Evolutionary conservation across 1,140 invertebrate species (phyloP), one percentile per base, ranked within the genome.

Genomic region (Hetaerina americana): DNA sequence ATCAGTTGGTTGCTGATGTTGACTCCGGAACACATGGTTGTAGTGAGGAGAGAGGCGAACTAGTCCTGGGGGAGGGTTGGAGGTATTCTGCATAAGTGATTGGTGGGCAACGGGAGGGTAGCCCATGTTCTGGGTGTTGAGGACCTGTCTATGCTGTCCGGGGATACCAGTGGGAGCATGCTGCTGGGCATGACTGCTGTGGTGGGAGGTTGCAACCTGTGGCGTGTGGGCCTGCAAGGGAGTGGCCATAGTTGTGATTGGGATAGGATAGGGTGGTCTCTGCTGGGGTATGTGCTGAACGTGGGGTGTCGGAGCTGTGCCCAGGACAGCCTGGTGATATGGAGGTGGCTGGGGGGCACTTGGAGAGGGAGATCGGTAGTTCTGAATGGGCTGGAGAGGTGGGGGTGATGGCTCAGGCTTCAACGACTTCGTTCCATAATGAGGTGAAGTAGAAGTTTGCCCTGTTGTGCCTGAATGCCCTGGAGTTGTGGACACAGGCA

Each of bases 181-280:
- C 22, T 57, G 40, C 15, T 2, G 40, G 22, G 22, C 40, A 57
- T 2, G 2, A 12, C 10, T 57, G 10, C 3, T 1, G 15, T 12
- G 10, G 22, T 5, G 40, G 10, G 40, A 57, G 15, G 40, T 10
- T 57, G 40, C 22, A 3, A 10, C 3, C 10, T 57, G 40, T 18
- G 40, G 40, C 15, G 40, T n/a, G n/a, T 80, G 18, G 80, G 79
- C 72, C 78, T 79, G 27, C 78, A 71, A 31, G 26, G 31, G 76
- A 75, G 76, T 72, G 78, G 82, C 31, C 81, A 81, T 25, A 82
- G 82, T 31, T 83, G 84, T 73, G 82, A 79, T 72, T 76, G 75
- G 73, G 77, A 76, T 71, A 26, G 57, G 66, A 24, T 71, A 57
- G 71, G 67, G 77, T 69, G 66, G 77, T 78, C 26, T 77, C 79